phyloP scores from a whole-genome alignment of 2,888 invertebrate genomes.

The Metopia argyrocephala region DNA sequence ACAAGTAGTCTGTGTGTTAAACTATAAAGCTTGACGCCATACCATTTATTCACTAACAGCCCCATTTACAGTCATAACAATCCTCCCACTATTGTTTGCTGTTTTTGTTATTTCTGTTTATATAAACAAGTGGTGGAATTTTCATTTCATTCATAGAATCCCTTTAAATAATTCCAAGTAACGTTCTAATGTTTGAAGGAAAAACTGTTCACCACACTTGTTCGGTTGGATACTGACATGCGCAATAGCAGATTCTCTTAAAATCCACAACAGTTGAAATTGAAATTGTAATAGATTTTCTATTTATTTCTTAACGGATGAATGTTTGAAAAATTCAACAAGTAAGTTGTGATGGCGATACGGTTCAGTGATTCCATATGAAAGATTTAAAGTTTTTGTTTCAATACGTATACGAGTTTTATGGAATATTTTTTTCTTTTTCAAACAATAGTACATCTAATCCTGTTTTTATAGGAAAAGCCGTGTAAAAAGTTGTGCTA shows the following conservation, averaged over 20 bases:
- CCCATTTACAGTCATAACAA: background rate
- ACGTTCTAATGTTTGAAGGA: background rate
- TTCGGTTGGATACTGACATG: conserved; percentile 52
- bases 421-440: no score
- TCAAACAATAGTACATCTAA: no score
- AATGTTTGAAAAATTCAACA: conserved; percentile 44
- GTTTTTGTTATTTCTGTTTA: conserved; percentile 32
- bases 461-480: no score
- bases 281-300: conserved; percentile 54
- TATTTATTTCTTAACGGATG: background rate
- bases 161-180: conserved; percentile 48
- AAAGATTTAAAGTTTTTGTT: background rate
- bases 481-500: no score
- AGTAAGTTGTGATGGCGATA: conserved; percentile 1
- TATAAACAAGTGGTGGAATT: conserved; percentile 62
- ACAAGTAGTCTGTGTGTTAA: conserved; percentile 51
- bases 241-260: conserved; percentile 51
- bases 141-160: conserved; percentile 62
- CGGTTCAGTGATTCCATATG: background rate
- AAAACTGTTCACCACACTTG: background rate
- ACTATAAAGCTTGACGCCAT: background rate
- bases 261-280: conserved; percentile 25
- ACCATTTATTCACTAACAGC: background rate
- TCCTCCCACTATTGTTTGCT: conserved; percentile 40
- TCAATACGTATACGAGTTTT: no score